A percentile compares a stretch with the other conserved stretches of the same genome.
Conservation (phyloP, 2,888 invertebrate species). For the Meloe dianella region DNA sequence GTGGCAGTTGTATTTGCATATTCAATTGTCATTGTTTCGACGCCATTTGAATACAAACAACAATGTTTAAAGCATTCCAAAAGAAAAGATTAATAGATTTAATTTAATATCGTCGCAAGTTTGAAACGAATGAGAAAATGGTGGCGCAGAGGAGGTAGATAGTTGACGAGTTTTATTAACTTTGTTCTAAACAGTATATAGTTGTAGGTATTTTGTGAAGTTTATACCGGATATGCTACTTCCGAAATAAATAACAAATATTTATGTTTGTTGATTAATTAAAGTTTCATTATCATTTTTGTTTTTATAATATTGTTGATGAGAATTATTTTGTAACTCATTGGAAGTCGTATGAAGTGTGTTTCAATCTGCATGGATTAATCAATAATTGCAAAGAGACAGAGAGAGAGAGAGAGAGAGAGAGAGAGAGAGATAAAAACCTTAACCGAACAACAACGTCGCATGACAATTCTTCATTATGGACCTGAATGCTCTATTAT, state of each 20-base stretch:
- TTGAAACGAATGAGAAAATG: constrained; percentile 20
- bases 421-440: too few relatives aligned
- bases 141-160: neutral
- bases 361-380: constrained; percentile 29
- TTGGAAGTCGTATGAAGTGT: constrained; percentile 7
- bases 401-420: too few relatives aligned
- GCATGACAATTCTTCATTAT: constrained; percentile 49
- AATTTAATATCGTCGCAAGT: constrained; percentile 34
- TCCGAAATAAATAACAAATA: constrained; percentile 32
- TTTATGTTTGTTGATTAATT: constrained; percentile 33
- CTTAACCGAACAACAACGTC: too few relatives aligned
- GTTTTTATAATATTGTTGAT: neutral
- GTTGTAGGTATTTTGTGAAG: constrained; percentile 21
- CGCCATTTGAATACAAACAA: constrained; percentile 29
- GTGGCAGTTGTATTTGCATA: constrained; percentile 31
- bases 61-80: constrained; percentile 31
- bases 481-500: constrained; percentile 45
- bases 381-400: constrained; percentile 42
- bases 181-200: constrained; percentile 18
- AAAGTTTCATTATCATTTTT: constrained; percentile 28
- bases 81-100: constrained; percentile 39
- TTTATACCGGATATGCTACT: constrained; percentile 12
- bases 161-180: constrained; percentile 27
- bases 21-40: constrained; percentile 34
- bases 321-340: constrained; percentile 11